Base-by-base conservation (phyloP, 2,888 invertebrate species). In the Abscondita cerata region DNA sequence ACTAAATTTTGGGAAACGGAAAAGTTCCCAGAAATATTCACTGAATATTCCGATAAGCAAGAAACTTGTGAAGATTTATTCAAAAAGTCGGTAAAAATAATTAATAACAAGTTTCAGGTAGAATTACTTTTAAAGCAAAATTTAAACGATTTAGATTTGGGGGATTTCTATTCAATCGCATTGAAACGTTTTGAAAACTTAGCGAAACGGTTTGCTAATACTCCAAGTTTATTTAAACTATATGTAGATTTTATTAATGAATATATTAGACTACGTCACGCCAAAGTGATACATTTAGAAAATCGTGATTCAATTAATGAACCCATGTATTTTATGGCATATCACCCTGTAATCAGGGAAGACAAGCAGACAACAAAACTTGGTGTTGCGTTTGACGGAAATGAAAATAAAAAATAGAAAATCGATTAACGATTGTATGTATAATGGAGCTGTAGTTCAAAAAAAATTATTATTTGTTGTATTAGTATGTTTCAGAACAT, bases 211-310 rank as follows among this genome's bases (percentile, higher is more conserved):
- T 50, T 50, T 31, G 31, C 15, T 11, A 12, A 11, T n/a, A 48
- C 61, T 46, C 54, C 57, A 18, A 34, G 52, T 6, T 41, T 66
- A 9, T 64, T 52, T 52, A 12, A 34, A 11, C 12, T 52, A 15
- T 64, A 66, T 46, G 31, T 15, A 20, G 11, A 52, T 9, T 65
- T 66, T 44, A 66, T 66, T 13, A 15, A 64, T n/a, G 64, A 64
- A 48, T 64, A 62, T 54, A 2, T 61, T 2, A 1, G 12, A 8
- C 19, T 64, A 34, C 51, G 38, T 61, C 58, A 64, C 54, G 58
- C 61, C 11, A 15, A 41, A 12, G 8, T 41, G n/a, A 6, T 41
- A 3, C 3, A 41, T 13, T 13, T 12, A 15, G 15, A 15, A 2
- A 6, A 41, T 3, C 15, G 15, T 12, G 15, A 13, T 2, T 9